Conservation (phyloP, 1,140 invertebrate species). For the Battus philenor region DNA sequence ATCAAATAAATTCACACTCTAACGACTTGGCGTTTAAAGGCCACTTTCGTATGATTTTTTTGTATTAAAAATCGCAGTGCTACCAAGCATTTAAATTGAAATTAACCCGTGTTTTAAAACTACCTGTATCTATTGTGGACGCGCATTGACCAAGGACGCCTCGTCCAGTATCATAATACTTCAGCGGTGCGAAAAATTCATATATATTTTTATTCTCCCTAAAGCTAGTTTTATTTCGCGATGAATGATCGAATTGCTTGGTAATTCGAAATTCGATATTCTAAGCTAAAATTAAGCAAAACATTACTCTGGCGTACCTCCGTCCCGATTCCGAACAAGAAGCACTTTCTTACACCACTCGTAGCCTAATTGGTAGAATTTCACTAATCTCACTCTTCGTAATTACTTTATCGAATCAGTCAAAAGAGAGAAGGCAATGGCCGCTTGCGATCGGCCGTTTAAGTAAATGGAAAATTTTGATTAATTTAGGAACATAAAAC, state of each 20-base stretch:
- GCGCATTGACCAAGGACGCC: slow-evolving; percentile 42
- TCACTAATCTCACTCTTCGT: slow-evolving; percentile 63
- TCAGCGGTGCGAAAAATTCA: slow-evolving; percentile 49
- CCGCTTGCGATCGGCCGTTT: slow-evolving; percentile 15
- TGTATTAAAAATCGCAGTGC: background rate
- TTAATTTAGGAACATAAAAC: slow-evolving; percentile 58
- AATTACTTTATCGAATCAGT: slow-evolving; percentile 57
- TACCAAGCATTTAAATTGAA: slow-evolving; percentile 3
- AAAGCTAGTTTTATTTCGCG: slow-evolving; percentile 71
- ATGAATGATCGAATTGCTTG: slow-evolving; percentile 74
- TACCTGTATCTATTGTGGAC: slow-evolving; percentile 49
- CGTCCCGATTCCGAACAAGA: slow-evolving; percentile 42
- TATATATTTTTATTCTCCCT: slow-evolving; percentile 68
- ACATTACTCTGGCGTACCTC: slow-evolving; percentile 60
- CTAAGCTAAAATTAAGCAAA: slow-evolving; percentile 69
- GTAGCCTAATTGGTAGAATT: slow-evolving; percentile 57
- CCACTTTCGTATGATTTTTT: slow-evolving; percentile 6
- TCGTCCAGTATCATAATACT: slow-evolving; percentile 32
- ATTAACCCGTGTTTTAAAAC: slow-evolving; percentile 27
- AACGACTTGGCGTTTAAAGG: background rate
- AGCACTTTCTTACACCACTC: slow-evolving; percentile 57
- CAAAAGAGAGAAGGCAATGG: slow-evolving; percentile 25
- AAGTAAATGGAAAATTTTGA: slow-evolving; percentile 44
- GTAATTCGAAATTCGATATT: slow-evolving; percentile 66
- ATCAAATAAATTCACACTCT: slow-evolving; percentile 30